These are phyloP conservation scores for Hyposoter dolosus DNA, from an alignment of 2,888 invertebrate genomes.

Conservation along the genomic window DNA sequence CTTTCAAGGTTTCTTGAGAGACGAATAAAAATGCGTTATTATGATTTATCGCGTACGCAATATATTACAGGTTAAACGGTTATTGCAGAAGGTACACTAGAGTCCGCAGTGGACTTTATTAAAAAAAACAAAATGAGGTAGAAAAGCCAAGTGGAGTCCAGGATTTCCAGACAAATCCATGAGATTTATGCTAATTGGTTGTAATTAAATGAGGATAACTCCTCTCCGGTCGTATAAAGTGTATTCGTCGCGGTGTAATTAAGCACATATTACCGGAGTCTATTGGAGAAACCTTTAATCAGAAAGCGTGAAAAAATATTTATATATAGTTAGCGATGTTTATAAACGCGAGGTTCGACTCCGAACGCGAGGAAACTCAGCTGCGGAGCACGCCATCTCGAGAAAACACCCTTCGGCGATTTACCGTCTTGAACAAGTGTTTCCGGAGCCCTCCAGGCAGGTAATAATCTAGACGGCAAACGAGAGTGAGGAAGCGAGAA, in stretches of 20 bases:
- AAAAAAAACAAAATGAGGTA: constrained; percentile 35
- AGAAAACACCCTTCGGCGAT: constrained; percentile 33
- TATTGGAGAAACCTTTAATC: constrained; percentile 66
- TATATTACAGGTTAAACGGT: constrained; percentile 53
- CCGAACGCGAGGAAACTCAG: constrained; percentile 27
- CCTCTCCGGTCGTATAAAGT: constrained; percentile 62
- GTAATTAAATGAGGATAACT: constrained; percentile 71
- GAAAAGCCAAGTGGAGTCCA: constrained; percentile 45
- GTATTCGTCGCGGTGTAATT: constrained; percentile 66
- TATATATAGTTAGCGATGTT: constrained; percentile 19
- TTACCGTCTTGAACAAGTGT: constrained; percentile 38
- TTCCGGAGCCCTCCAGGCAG: constrained; percentile 45
- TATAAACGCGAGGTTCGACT: constrained; percentile 28
- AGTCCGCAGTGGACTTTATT: constrained; percentile 30
- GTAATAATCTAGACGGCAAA: constrained; percentile 50
- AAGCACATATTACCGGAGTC: constrained; percentile 50
- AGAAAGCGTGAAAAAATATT: constrained; percentile 40
- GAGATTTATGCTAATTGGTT: constrained; percentile 74
- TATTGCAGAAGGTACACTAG: constrained; percentile 24
- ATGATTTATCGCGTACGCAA: constrained; percentile 62
- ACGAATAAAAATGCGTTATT: constrained; percentile 15
- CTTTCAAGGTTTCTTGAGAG: constrained; percentile 31
- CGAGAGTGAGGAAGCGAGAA: constrained; percentile 31
- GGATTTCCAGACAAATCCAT: constrained; percentile 68
- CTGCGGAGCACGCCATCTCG: constrained; percentile 10